Evolutionary conservation across 2,113 vertebrate species (phyloP).

Genomic region (Epinephelus lanceolatus): DNA sequence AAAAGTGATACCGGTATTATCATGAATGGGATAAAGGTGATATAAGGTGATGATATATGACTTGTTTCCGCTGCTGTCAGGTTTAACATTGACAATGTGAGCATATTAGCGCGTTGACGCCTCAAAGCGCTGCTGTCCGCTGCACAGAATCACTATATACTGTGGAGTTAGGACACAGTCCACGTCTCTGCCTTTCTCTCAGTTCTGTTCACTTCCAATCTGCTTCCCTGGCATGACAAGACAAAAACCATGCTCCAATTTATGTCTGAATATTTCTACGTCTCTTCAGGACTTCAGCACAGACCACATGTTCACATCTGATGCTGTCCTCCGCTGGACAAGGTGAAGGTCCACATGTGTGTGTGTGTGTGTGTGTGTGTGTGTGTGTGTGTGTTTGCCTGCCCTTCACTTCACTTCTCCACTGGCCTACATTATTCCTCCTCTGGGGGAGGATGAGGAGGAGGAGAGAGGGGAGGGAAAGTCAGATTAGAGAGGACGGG

Average conservation of each 20-base stretch:
- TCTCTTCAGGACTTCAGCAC: background rate
- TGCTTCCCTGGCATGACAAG: slow-evolving; percentile 17
- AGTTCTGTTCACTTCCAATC: slow-evolving; percentile 7
- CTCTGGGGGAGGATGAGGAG: slow-evolving; percentile 38
- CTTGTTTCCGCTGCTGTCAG: background rate
- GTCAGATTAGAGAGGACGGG: slow-evolving; percentile 42
- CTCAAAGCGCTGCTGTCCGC: too few relatives aligned
- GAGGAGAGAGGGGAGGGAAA: slow-evolving; percentile 26
- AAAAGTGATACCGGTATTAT: too few relatives aligned
- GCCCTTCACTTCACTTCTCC: slow-evolving; percentile 56
- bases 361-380: slow-evolving; percentile 15
- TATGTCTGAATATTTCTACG: background rate
- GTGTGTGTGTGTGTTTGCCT: slow-evolving; percentile 9
- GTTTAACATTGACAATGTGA: background rate
- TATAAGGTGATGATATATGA: background rate
- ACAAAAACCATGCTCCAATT: background rate
- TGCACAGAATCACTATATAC: background rate
- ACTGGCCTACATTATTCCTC: slow-evolving; percentile 57
- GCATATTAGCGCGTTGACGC: background rate
- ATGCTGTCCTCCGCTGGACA: slow-evolving; percentile 6
- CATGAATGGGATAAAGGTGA: too few relatives aligned
- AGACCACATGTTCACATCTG: background rate
- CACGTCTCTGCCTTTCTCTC: background rate
- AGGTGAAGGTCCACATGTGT: slow-evolving; percentile 40
- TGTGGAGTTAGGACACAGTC: background rate